A percentile compares a stretch with the other conserved stretches of the same genome.
These are phyloP conservation scores for Mya arenaria DNA, from an alignment of 1,140 invertebrate species.

Conservation along the genomic window DNA sequence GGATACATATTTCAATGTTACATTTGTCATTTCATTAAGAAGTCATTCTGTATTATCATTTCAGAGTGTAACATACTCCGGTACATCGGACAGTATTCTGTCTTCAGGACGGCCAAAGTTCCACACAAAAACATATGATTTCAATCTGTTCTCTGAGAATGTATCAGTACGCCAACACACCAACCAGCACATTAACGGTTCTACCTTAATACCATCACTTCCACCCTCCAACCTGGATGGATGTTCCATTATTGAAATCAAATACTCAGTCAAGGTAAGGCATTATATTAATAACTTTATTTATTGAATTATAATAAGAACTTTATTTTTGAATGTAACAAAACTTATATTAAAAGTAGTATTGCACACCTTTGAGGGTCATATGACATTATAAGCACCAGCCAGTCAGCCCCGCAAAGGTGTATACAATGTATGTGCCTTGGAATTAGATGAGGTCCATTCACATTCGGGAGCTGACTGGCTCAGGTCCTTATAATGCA, in stretches of 20 bases:
- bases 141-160: constrained; percentile 50
- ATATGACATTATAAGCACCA: no score
- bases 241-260: constrained; percentile 96
- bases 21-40: not conserved
- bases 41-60: constrained; percentile 29
- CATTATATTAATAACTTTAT: no score
- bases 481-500: no score
- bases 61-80: constrained; percentile 71
- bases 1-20: no score
- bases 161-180: constrained; percentile 39
- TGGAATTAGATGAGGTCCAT: no score
- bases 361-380: no score
- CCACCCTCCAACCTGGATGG: constrained; percentile 97
- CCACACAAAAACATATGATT: constrained; percentile 67
- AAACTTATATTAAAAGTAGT: no score
- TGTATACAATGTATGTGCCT: no score
- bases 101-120: constrained; percentile 72
- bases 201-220: constrained; percentile 89
- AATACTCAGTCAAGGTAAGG: constrained; percentile 97
- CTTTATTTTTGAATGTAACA: no score
- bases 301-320: no score
- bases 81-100: constrained; percentile 69
- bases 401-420: no score
- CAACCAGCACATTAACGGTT: constrained; percentile 59
- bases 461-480: no score